These are phyloP conservation scores for Chascanopsetta lugubris DNA, from an alignment of 2,113 vertebrate species.

Conservation along the genomic window DNA sequence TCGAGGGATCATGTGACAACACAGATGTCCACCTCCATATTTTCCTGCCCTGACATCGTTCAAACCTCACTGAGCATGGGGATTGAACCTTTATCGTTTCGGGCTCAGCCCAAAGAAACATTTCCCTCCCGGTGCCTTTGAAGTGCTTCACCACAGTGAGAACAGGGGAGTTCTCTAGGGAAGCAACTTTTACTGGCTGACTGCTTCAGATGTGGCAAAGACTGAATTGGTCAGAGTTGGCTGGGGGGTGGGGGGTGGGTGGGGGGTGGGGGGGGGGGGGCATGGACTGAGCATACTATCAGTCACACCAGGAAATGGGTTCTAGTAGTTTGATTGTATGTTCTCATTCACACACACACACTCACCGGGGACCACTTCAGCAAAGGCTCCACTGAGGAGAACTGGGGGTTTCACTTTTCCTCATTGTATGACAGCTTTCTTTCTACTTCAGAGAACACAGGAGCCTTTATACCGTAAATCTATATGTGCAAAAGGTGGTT, in stretches of 20 bases:
- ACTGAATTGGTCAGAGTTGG: conserved; percentile 21
- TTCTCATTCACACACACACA: conserved; percentile 10
- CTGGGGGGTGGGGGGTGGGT: too few relatives aligned
- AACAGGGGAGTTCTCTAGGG: conserved; percentile 48
- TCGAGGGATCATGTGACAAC: too few relatives aligned
- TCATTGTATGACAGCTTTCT: not conserved
- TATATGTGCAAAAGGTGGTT: not conserved
- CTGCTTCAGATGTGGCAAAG: conserved; percentile 26
- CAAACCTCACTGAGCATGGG: conserved; percentile 1
- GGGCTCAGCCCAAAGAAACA: not conserved
- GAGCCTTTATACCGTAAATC: not conserved
- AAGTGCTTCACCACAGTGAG: conserved; percentile 25
- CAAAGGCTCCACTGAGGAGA: not conserved
- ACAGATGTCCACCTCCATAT: too few relatives aligned
- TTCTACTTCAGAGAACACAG: not conserved
- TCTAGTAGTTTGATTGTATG: conserved; percentile 7
- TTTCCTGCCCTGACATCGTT: not conserved
- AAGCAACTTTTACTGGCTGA: conserved; percentile 38
- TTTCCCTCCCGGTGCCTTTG: conserved; percentile 8
- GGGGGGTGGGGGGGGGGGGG: too few relatives aligned
- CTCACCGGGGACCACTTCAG: not conserved
- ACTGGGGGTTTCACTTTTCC: conserved; percentile 3
- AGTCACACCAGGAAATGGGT: not conserved
- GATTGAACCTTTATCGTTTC: conserved; percentile 15
- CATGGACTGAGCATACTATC: conserved; percentile 6